Evolutionary conservation across 2,797 vertebrate genomes (phyloP).

Genomic region (Phalloptychus januarius): DNA sequence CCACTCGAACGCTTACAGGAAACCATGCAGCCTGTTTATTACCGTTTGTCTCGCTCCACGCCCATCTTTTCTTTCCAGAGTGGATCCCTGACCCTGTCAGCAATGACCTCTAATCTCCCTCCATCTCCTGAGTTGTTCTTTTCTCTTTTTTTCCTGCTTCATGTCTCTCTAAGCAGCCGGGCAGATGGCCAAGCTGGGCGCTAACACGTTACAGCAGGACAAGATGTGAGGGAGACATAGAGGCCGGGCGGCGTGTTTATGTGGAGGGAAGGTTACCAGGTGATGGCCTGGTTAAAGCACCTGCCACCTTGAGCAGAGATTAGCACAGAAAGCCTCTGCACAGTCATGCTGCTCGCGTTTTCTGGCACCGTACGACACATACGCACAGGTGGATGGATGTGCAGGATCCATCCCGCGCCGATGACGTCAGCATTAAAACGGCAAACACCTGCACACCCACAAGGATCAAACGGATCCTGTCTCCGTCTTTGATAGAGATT

Average conservation of each 20-base stretch:
- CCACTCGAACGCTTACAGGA: conserved; percentile 36
- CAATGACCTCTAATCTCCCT: conserved; percentile 62
- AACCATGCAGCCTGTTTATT: conserved; percentile 52
- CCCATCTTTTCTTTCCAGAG: conserved; percentile 42
- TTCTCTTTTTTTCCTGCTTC: conserved; percentile 37
- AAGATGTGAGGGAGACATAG: conserved; percentile 44
- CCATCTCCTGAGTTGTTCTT: conserved; percentile 41
- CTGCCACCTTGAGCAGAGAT: conserved; percentile 76
- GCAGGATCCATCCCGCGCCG: conserved; percentile 47
- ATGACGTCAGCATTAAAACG: conserved; percentile 54
- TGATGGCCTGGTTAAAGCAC: conserved; percentile 77
- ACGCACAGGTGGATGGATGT: conserved; percentile 13
- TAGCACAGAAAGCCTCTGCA: conserved; percentile 67
- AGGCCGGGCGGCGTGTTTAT: conserved; percentile 30
- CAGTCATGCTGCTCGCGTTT: conserved; percentile 32
- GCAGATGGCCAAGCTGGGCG: conserved; percentile 53
- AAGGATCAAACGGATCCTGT: conserved; percentile 31
- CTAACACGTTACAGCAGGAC: conserved; percentile 48
- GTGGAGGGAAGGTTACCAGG: conserved; percentile 70
- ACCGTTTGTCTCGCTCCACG: conserved; percentile 38
- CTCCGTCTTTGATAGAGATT: conserved; percentile 1
- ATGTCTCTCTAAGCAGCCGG: conserved; percentile 55
- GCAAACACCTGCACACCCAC: conserved; percentile 49
- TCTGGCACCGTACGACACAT: conserved; percentile 22
- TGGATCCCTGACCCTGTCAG: conserved; percentile 47